Conservation (phyloP, 2,797 vertebrate species). For the Eptatretus atami region DNA sequence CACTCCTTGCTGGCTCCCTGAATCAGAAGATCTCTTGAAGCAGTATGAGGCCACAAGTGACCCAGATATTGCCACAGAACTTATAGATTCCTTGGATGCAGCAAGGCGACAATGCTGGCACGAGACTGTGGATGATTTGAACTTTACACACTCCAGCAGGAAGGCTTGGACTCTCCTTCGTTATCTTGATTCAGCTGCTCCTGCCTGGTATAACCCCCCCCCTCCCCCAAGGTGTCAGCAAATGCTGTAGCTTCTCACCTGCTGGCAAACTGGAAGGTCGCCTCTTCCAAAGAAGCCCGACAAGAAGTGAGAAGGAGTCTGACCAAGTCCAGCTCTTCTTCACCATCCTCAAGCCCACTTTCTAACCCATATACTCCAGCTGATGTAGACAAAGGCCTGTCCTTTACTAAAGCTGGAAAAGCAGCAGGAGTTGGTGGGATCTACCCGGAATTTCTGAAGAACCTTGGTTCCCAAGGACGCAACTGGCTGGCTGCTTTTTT, state of each 20-base stretch:
- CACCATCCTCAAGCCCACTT: background rate
- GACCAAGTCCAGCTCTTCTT: background rate
- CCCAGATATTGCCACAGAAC: background rate
- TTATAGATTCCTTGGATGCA: no score
- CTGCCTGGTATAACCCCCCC: background rate
- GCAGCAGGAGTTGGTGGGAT: background rate
- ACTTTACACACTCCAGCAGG: constrained; percentile 6
- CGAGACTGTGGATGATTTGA: background rate
- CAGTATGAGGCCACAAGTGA: background rate
- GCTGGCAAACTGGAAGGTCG: constrained; percentile 3
- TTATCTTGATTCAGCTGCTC: background rate
- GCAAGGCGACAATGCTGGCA: no score
- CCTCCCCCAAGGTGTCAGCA: background rate
- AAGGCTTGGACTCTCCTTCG: background rate
- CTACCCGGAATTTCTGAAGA: constrained; percentile 1
- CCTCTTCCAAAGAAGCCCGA: background rate
- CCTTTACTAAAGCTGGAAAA: background rate
- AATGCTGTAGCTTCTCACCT: background rate
- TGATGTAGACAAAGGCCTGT: background rate
- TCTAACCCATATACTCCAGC: background rate
- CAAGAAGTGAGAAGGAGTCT: constrained; percentile 4
- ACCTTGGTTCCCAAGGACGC: constrained; percentile 2
- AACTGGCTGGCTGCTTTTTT: constrained; percentile 3
- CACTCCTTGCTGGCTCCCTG: background rate
- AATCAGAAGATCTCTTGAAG: background rate